Evolutionary conservation across 53 echinoderm and acorn worm genomes (phyloP), one percentile per base, ranked within the genome.

Genomic region (Crossaster papposus): DNA sequence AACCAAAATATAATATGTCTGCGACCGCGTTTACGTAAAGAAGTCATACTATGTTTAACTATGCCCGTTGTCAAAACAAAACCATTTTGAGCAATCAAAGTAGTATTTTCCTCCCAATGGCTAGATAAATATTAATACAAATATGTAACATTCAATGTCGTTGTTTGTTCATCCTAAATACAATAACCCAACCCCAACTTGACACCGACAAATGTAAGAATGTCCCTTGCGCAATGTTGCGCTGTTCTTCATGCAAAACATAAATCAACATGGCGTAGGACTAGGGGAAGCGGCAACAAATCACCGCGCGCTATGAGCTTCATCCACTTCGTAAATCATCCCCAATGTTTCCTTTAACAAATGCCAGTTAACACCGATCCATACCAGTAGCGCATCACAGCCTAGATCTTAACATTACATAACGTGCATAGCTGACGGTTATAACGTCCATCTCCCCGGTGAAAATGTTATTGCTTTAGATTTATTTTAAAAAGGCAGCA

Each of bases 231-330:
- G 34, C 36, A 63, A 34, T 35, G 26, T 35, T 35, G 68, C 44
- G 44, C 44, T 44, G 44, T 44, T 34, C 54, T 83, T 83, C 83
- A 65, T 65, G 13, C 37, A 44, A 65, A 83, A 10, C 70, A 70
- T 83, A 83, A 83, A 83, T 83, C 83, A 83, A 83, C 36, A 83
- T 83, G 83, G 83, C 11, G 83, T 44, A 36, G n/a, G 83, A 14
- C 44, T 82, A n/a, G 9, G 44, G 85, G 72, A 53, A 85, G 54
- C 85, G 85, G 73, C 85, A n/a, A 85, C 85, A 85, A 85, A 85
- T 85, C 85, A 85, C 52, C 20, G 53, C 38, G 85, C 58, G 71
- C 71, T 51, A 72, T 72, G 85, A 73, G 72, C 72, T 72, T 85
- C 72, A 73, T 72, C 72, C 54, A 2, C 51, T 28, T 44, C 31